Base-by-base conservation (phyloP, 2,113 vertebrate genomes). In the Tychaedon coryphoeus region DNA sequence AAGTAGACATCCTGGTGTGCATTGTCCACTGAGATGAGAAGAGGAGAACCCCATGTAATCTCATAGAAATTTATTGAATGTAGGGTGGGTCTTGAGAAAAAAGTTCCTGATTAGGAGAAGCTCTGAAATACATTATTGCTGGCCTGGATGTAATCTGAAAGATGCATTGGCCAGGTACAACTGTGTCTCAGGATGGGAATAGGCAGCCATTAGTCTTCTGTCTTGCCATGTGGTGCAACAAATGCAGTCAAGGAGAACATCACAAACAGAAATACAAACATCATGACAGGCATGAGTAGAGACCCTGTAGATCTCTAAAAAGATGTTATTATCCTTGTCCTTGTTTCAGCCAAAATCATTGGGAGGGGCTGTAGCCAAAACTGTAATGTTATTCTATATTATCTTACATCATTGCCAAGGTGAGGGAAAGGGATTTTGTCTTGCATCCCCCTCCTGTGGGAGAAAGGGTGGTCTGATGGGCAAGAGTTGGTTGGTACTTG, bases 391-490 rank as follows among this genome's bases (percentile, higher is more conserved):
- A 23, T 40, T 69, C 48, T 14, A 48, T 22, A 40, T 11, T 8
- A 13, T 48, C 10, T 69, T 28, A 47, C 5, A 28, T 69, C 14
- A 18, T 23, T 69, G 43, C 23, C 43, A 48, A 57, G 23, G 42
- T n/a, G 23, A 48, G 64, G 14, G 14, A 57, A 57, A 33, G 10
- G 6, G 14, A 38, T 6, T 48, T 38, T 17, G 14, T 48, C 42
- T 38, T 66, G 8, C 14, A 10, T 23, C 33, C 29, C 18, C 5
- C 28, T 69, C 18, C 2, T 0, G 5, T 23, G 29, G 29, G 53
- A 81, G 23, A 58, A 58, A 58, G 40, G 29, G 29, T 40, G 11
- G 18, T 28, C 8, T 48, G 11, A 9, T 58, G 6, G 11, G 28
- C 14, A n/a, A 58, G 42, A 48, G 42, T 23, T 48, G 28, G 11